A percentile compares a stretch with the other conserved stretches of the same genome.
Conservation (phyloP, 37 sponge, comb jelly and placozoan genomes). For the Ianthella basta region DNA sequence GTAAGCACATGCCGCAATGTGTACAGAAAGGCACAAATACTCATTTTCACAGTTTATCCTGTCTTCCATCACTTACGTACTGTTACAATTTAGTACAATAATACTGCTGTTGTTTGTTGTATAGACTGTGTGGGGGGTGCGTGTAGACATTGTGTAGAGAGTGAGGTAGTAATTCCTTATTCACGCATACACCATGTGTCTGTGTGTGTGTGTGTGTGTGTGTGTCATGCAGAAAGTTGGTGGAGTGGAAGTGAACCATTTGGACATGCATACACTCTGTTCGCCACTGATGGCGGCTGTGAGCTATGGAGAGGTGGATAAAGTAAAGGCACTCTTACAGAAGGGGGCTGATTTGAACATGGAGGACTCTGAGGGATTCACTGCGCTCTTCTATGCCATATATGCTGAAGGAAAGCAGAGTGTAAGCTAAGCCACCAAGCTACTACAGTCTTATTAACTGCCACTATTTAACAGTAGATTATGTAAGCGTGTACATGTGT, state of each 20-base stretch:
- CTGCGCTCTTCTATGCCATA: slow-evolving; percentile 15
- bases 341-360: background rate
- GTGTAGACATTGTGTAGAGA: too few relatives aligned
- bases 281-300: slow-evolving; percentile 28
- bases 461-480: background rate
- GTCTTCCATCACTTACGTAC: too few relatives aligned
- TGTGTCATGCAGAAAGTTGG: background rate
- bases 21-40: too few relatives aligned
- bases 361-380: slow-evolving; percentile 6
- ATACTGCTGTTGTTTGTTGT: too few relatives aligned
- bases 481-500: background rate
- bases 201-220: background rate
- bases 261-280: slow-evolving; percentile 9
- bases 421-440: background rate
- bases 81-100: too few relatives aligned
- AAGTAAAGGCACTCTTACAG: background rate
- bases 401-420: background rate
- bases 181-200: background rate
- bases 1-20: background rate
- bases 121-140: too few relatives aligned
- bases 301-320: background rate
- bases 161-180: too few relatives aligned
- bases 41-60: too few relatives aligned
- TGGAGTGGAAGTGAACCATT: background rate
- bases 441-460: too few relatives aligned